phyloP scores from a whole-genome alignment of 2,113 vertebrate genomes.

The Cervus canadensis region DNA sequence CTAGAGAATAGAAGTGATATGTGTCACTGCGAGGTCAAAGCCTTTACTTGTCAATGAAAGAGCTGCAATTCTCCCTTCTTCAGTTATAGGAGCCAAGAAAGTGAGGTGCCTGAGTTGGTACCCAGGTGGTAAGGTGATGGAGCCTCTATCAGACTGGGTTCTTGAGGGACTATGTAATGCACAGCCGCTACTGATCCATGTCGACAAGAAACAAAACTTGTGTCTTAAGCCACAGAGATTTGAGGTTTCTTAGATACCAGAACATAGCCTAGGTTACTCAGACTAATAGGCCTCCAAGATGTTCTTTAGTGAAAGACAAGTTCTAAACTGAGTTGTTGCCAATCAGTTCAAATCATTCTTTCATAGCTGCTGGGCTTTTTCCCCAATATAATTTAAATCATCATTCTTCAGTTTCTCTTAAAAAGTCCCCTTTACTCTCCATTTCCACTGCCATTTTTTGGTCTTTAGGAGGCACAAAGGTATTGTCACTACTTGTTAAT shows the following conservation, averaged over 20 bases:
- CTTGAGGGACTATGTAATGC: neutral
- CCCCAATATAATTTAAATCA: neutral
- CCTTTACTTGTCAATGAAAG: neutral
- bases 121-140: neutral
- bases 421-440: neutral
- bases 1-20: neutral
- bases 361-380: neutral
- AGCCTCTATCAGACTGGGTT: neutral
- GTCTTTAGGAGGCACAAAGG: neutral
- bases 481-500: neutral
- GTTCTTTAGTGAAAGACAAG: neutral
- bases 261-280: neutral
- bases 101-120: neutral
- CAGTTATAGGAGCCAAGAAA: neutral
- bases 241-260: neutral
- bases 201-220: neutral
- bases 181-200: neutral
- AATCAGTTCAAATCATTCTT: neutral
- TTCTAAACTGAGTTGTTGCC: neutral
- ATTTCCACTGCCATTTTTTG: neutral
- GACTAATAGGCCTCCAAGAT: neutral
- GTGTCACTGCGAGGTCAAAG: neutral
- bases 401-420: conserved; percentile 1
- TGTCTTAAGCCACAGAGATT: neutral
- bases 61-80: neutral